Evolutionary conservation across 2,797 vertebrate genomes (phyloP).

Genomic region (Coregonus ussuriensis): DNA sequence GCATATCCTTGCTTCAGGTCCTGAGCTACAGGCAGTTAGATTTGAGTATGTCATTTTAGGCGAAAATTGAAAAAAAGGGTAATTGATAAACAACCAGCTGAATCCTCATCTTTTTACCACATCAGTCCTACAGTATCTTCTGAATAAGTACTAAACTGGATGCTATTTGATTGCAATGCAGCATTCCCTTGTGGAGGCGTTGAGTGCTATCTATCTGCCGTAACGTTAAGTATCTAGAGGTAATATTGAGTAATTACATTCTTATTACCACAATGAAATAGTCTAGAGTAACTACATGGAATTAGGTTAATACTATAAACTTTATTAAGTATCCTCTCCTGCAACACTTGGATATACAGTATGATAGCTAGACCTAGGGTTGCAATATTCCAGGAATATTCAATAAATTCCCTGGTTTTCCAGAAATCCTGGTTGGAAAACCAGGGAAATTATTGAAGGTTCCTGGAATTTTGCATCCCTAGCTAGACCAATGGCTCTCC

Average conservation of each 20-base stretch:
- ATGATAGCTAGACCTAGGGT: slow-evolving; percentile 3
- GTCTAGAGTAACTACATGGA: neutral
- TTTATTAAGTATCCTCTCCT: slow-evolving; percentile 5
- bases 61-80: too few species aligned
- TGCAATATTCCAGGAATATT: too few species aligned
- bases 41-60: too few species aligned
- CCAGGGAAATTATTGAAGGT: too few species aligned
- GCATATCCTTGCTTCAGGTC: too few species aligned
- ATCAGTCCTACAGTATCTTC: neutral
- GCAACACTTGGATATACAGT: slow-evolving; percentile 6
- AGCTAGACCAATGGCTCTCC: neutral
- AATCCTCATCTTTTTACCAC: slow-evolving; percentile 21
- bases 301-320: neutral
- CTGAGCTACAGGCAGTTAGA: too few species aligned
- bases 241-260: neutral
- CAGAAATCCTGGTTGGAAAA: too few species aligned
- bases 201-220: neutral
- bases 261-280: neutral
- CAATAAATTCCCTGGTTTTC: too few species aligned
- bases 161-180: neutral
- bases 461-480: too few species aligned
- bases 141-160: neutral
- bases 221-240: too few species aligned
- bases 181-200: neutral
- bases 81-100: slow-evolving; percentile 25